A percentile compares a stretch with the other conserved stretches of the same genome.
phyloP scores from a whole-genome alignment of 2,797 vertebrate genomes.

The Pangasius larnaudii region DNA sequence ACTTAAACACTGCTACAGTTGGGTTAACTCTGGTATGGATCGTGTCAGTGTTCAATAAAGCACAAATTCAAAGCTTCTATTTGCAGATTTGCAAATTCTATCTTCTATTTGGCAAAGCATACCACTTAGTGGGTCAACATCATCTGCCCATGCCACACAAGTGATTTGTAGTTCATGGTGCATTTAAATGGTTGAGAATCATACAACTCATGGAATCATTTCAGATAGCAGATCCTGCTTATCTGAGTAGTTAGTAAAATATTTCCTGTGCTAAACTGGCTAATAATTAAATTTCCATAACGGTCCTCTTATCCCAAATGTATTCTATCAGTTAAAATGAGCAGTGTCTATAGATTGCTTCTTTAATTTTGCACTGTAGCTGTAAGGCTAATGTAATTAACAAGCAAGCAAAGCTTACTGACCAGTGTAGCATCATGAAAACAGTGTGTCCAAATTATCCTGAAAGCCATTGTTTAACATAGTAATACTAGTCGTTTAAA shows the following conservation, averaged over 20 bases:
- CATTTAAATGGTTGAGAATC: neutral
- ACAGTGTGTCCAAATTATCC: neutral
- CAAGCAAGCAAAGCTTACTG: neutral
- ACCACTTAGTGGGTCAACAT: slow-evolving; percentile 18
- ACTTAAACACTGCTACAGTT: slow-evolving; percentile 9
- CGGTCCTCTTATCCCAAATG: neutral
- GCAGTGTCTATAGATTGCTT: neutral
- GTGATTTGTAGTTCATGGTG: slow-evolving; percentile 20
- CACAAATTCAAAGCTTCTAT: neutral
- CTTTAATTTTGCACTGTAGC: neutral
- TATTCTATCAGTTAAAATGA: neutral
- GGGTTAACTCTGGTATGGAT: slow-evolving; percentile 31
- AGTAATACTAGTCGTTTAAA: neutral
- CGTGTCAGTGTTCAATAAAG: slow-evolving; percentile 2
- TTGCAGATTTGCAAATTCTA: no score
- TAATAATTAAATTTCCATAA: no score
- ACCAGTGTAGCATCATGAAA: neutral
- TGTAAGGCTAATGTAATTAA: neutral
- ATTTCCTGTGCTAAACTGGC: neutral
- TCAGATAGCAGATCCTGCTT: neutral
- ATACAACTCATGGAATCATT: neutral
- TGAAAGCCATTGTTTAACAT: neutral
- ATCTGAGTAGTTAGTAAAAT: neutral
- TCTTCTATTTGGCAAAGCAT: neutral
- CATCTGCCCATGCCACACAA: neutral